phyloP scores from a whole-genome alignment of 1,140 invertebrate species.

The Danaus melanippus region DNA sequence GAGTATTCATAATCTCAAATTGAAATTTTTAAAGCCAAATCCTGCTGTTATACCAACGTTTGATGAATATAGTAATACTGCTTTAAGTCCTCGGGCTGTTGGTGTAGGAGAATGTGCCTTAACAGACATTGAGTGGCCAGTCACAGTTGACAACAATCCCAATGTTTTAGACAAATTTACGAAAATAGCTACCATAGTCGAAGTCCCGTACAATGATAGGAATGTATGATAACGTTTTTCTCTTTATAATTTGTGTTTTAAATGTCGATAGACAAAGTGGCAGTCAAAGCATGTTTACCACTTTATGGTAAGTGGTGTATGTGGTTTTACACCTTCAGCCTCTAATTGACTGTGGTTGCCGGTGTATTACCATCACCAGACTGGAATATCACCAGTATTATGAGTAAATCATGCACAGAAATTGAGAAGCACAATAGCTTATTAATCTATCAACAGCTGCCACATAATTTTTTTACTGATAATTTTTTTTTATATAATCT shows the following conservation, averaged over 20 bases:
- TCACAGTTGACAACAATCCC: background rate
- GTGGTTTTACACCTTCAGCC: too few relatives aligned
- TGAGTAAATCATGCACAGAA: too few relatives aligned
- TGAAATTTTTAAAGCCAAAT: slow-evolving; percentile 60
- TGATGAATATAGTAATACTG: slow-evolving; percentile 40
- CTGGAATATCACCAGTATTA: too few relatives aligned
- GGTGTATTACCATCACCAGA: too few relatives aligned
- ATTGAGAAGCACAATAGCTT: too few relatives aligned
- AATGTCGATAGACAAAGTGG: too few relatives aligned
- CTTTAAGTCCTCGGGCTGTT: slow-evolving; percentile 55
- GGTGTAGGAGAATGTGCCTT: slow-evolving; percentile 50
- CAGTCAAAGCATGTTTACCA: too few relatives aligned
- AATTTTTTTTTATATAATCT: too few relatives aligned
- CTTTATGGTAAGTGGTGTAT: too few relatives aligned
- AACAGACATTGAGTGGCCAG: slow-evolving; percentile 63
- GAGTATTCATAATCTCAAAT: slow-evolving; percentile 52
- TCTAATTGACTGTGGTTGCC: slow-evolving; percentile 10
- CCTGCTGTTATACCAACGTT: slow-evolving; percentile 22
- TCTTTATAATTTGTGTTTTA: slow-evolving; percentile 15
- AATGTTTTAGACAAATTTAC: slow-evolving; percentile 79
- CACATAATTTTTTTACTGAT: too few relatives aligned
- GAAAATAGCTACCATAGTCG: slow-evolving; percentile 73
- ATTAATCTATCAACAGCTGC: too few relatives aligned
- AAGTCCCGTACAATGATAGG: slow-evolving; percentile 48
- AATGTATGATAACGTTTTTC: slow-evolving; percentile 46